A percentile compares a stretch with the other conserved stretches of the same genome.
Evolutionary conservation across 30 jellyfish, hydroid and myxozoan genomes (phyloP).

Genomic region (Chrysaora quinquecirrha): DNA sequence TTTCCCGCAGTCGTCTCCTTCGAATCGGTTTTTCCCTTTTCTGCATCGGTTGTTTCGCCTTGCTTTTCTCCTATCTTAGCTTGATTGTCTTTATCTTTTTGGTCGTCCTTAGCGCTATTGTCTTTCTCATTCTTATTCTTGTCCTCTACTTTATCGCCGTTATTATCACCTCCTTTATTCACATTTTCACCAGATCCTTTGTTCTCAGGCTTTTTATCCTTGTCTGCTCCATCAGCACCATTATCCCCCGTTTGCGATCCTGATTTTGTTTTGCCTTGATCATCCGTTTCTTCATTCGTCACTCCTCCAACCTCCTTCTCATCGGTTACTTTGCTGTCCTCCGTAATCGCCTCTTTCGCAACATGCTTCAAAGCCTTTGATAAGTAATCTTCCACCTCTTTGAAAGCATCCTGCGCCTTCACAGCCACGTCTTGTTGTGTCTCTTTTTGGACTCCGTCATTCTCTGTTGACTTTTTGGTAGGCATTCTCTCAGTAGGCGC

Average conservation of each 20-base stretch:
- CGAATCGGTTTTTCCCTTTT: not conserved
- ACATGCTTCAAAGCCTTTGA: conserved; percentile 94
- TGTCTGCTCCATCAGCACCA: not conserved
- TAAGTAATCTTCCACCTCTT: conserved; percentile 90
- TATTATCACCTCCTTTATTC: not conserved
- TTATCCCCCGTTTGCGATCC: conserved; percentile 3
- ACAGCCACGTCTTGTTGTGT: conserved; percentile 34
- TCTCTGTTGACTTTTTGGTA: conserved; percentile 5
- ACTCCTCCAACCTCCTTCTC: conserved; percentile 45
- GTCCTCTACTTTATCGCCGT: not conserved
- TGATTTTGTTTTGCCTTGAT: conserved; percentile 11
- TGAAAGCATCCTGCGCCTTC: conserved; percentile 76
- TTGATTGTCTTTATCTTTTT: not conserved
- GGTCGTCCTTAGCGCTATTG: not conserved
- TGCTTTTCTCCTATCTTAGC: not conserved
- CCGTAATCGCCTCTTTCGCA: conserved; percentile 69
- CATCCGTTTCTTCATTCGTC: conserved; percentile 40
- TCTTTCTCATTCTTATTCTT: not conserved
- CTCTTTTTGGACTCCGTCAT: not conserved
- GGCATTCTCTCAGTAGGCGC: conserved; percentile 27
- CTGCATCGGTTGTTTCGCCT: not conserved
- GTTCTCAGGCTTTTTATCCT: conserved; percentile 16
- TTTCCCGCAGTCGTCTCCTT: too few species aligned
- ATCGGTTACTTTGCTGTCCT: conserved; percentile 30
- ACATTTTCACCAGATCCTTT: not conserved